Percentiles rank a stretch among this genome's conserved stretches.
These are phyloP conservation scores for Nicator chloris DNA, from an alignment of 2,113 vertebrate genomes.

Conservation along the genomic window DNA sequence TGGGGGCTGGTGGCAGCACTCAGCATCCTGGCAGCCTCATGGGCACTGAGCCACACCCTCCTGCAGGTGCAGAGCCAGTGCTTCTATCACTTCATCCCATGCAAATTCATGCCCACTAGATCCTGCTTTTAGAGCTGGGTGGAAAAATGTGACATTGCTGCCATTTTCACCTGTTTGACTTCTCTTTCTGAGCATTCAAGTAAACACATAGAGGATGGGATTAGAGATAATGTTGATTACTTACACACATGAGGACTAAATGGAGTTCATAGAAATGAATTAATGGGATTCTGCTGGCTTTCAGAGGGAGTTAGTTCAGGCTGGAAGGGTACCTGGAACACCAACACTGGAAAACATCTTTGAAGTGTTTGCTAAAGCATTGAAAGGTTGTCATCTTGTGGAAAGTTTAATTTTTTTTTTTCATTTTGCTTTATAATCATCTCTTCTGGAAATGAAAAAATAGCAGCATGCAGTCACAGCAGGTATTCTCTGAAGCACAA, in stretches of 20 bases:
- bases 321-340: not conserved
- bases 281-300: not conserved
- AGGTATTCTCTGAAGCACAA: slow-evolving; percentile 38
- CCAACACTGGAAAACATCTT: slow-evolving; percentile 18
- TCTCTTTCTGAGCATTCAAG: slow-evolving; percentile 8
- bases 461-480: slow-evolving; percentile 41
- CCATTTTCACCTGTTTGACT: slow-evolving; percentile 1
- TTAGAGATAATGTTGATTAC: slow-evolving; percentile 33
- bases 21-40: not conserved
- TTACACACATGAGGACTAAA: not conserved
- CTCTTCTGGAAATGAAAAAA: slow-evolving; percentile 41
- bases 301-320: not conserved
- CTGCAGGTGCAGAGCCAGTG: not conserved
- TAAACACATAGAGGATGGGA: slow-evolving; percentile 5
- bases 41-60: not conserved
- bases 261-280: not conserved
- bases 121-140: not conserved
- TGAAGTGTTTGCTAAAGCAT: slow-evolving; percentile 35
- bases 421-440: slow-evolving; percentile 34
- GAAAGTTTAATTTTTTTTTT: slow-evolving; percentile 34
- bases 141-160: not conserved
- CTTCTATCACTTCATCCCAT: not conserved
- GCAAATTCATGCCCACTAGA: not conserved
- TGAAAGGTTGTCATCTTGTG: slow-evolving; percentile 30
- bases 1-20: accelerated